Evolutionary conservation across 2,888 invertebrate species (phyloP), one percentile per base, ranked within the genome.

Genomic region (Omphaloscelis lunosa): DNA sequence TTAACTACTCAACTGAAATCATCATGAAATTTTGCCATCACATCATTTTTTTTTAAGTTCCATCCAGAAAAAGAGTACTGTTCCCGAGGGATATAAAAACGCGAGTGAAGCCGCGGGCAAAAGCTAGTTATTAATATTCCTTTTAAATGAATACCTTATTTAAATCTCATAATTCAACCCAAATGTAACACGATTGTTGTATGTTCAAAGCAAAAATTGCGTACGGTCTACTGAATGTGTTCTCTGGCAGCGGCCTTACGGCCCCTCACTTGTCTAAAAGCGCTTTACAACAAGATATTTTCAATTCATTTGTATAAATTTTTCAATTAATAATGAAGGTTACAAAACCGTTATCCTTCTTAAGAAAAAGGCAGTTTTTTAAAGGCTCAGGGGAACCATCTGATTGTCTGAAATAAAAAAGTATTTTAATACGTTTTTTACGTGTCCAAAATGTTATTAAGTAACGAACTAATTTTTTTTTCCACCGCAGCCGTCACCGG

Each of bases 381-480:
- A 58, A 58, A 15, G n/a, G 23, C 83, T 17, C 41, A 11, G 1
- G 58, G 51, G 83, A 78, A 45, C 11, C 7, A 17, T 34, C 8
- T 20, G 41, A 41, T 23, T 83, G 39, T 63, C 39, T 12, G 20
- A 65, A 34, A 83, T n/a, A 59, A 65, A 83, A 82, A 79, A 83
- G 51, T 53, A 59, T 65, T 65, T 27, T 45, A 59, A 83, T 45
- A 34, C 58, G 23, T 17, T 77, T 59, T 65, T 41, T 77, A 83
- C 77, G 83, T 59, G 65, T 51, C 9, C 5, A 15, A 78, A 58
- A 63, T 65, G 34, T 15, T 15, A 58, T 27, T 34, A 59, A 27
- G 8, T 45, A 12, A 6, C 23, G 17, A 29, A 17, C 12, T 15
- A 15, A 7, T 45, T 51, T 23, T 59, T 48, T 77, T n/a, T 1